Base-by-base conservation (phyloP, 1,140 invertebrate species). In the Drosophila arawakana region DNA sequence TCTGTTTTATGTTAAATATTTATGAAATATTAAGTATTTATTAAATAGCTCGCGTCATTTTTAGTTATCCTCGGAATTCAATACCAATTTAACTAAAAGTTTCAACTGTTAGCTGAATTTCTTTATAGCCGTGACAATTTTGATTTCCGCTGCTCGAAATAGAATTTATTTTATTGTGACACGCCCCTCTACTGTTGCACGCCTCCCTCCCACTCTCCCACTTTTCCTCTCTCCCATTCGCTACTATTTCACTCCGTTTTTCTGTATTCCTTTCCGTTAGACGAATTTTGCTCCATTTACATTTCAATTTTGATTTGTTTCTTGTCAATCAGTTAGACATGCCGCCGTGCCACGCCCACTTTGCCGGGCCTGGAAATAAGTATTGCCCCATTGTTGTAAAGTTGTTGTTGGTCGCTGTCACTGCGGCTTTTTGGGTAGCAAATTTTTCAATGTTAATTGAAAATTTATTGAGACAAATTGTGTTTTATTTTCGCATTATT, bases 381-480 rank as follows among this genome's bases (percentile, higher is more conserved):
- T 15, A 18, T 15, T 10, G 63, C 46, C 44, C 11, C 34, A 52
- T 81, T 84, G 73, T 81, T 57, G 55, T 71, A 30, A 30, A 30
- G 44, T 44, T 76, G 50, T 65, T 83, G 67, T 78, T 57, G 35
- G 47, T 43, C 47, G 39, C 67, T 61, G 55, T 39, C 57, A 50
- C 52, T 88, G 77, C 57, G 80, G 73, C 71, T 78, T 89, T 89
- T 78, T 13, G 67, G 57, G 21, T n/a, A 73, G 41, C 63, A 75
- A 65, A 78, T 83, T 79, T 89, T 89, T 78, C 59, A 83, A 80
- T 80, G 71, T 83, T 89, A 89, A 89, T 89, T 89, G 84, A 89
- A 89, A 89, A 89, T 89, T 89, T 90, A 89, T 89, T 89, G 84
- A 89, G 84, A 89, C 78, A 89, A 89, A 89, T 89, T 89, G 84